phyloP scores from a whole-genome alignment of 2,888 invertebrate species.

The Pandemis heparana region DNA sequence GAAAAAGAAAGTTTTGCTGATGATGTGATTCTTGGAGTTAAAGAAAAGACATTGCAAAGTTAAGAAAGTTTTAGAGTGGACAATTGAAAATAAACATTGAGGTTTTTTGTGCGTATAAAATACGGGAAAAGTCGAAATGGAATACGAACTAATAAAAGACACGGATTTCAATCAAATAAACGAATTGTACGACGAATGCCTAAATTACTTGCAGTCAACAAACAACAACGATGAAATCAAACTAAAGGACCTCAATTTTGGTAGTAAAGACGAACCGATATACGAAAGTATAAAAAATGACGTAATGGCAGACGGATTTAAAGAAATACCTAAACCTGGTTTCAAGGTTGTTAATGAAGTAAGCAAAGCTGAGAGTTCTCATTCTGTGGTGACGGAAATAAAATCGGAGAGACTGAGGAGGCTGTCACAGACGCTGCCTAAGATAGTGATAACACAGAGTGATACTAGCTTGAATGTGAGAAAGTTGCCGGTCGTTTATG shows the following conservation, averaged over 20 bases:
- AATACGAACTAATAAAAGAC: constrained; percentile 50
- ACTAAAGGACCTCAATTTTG: constrained; percentile 15
- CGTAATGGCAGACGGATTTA: constrained; percentile 42
- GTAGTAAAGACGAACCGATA: constrained; percentile 53
- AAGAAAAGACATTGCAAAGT: too few species aligned
- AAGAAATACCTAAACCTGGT: constrained; percentile 50
- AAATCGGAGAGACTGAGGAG: constrained; percentile 71
- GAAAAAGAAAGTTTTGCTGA: not conserved
- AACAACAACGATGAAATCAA: not conserved
- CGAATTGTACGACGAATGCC: constrained; percentile 74
- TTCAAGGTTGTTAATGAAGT: constrained; percentile 69
- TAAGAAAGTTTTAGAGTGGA: too few species aligned
- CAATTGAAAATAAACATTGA: not conserved
- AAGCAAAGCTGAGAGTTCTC: constrained; percentile 54
- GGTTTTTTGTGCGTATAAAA: not conserved
- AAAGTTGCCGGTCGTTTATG: constrained; percentile 38
- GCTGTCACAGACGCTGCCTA: constrained; percentile 73
- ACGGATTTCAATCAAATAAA: constrained; percentile 69
- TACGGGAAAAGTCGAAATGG: constrained; percentile 47
- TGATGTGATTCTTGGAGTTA: too few species aligned
- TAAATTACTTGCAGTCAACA: constrained; percentile 64
- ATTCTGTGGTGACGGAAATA: constrained; percentile 58
- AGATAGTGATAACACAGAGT: constrained; percentile 77
- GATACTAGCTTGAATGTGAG: constrained; percentile 63
- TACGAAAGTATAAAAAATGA: constrained; percentile 61